Percentiles rank a stretch among this genome's conserved stretches.
phyloP scores from a whole-genome alignment of 2,888 invertebrate genomes.

The Erynnis tages region DNA sequence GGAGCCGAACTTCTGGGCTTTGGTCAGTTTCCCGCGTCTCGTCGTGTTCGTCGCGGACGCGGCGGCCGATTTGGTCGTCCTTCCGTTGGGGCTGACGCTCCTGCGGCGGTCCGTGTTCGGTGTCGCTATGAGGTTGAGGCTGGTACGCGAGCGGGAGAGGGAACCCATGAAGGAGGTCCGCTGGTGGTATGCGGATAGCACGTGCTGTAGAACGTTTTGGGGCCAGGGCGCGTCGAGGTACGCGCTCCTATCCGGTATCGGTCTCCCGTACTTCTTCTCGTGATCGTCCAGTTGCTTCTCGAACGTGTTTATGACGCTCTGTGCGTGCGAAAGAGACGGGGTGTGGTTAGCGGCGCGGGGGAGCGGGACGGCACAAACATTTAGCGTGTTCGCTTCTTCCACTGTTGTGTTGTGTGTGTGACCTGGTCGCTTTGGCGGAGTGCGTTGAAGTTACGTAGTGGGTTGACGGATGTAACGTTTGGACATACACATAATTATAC shows the following conservation, averaged over 20 bases:
- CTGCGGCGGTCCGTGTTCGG: constrained; percentile 58
- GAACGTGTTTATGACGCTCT: constrained; percentile 61
- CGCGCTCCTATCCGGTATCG: constrained; percentile 54
- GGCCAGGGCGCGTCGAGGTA: constrained; percentile 71
- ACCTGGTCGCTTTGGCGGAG: constrained; percentile 2
- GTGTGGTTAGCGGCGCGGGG: constrained; percentile 10
- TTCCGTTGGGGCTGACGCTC: constrained; percentile 55
- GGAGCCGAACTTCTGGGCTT: constrained; percentile 60
- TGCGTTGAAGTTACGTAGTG: constrained; percentile 2
- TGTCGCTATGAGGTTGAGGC: constrained; percentile 64
- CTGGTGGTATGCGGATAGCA: constrained; percentile 63
- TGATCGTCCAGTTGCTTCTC: constrained; percentile 69
- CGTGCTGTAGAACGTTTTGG: constrained; percentile 67
- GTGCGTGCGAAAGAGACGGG: constrained; percentile 39
- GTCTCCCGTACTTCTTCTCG: constrained; percentile 67
- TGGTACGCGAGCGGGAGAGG: constrained; percentile 80
- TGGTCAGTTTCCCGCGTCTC: constrained; percentile 54
- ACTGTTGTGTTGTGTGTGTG: not conserved
- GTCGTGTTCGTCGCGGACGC: constrained; percentile 51
- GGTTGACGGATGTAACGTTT: too few relatives aligned
- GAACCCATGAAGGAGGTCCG: constrained; percentile 76
- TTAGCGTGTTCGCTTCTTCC: constrained; percentile 18
- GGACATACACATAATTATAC: too few relatives aligned
- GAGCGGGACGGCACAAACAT: constrained; percentile 49
- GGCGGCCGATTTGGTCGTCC: constrained; percentile 53